Evolutionary conservation across 2,113 vertebrate genomes (phyloP), one percentile per base, ranked within the genome.

Genomic region (Hymenochirus boettgeri): DNA sequence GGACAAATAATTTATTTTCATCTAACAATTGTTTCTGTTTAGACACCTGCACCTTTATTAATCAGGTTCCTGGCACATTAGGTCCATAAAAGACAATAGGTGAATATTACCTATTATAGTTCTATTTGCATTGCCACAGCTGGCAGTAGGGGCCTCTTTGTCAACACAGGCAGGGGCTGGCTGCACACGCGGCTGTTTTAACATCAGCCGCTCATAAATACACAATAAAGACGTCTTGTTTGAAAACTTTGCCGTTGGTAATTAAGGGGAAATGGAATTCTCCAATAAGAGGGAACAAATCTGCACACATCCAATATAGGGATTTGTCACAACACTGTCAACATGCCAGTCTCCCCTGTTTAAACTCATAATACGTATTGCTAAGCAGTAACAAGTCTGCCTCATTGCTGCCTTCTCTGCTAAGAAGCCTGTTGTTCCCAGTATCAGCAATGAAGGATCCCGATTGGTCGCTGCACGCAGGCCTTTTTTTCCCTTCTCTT

Each of bases 291-390:
- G 5, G 18, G 42, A 17, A 46, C 42, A 19, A 46, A n/a, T 46
- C 42, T 46, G 18, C 42, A 46, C 17, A 46, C 18, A 46, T 35
- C 33, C 33, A 35, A 9, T 18, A 46, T 7, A 46, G 15, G 4
- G 18, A 46, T 46, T n/a, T 46, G 42, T 46, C 42, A 46, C 17
- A 46, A 46, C 15, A 46, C 42, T 19, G 42, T 46, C 42, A 35
- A 35, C 33, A 35, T 35, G 33, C 33, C 33, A 35, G 33, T 35
- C 8, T 35, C 31, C 33, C 33, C 15, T 9, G 33, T 35, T 46
- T 19, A 11, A 46, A 13, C 42, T 46, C n/a, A 19, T 46, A 46
- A 46, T 19, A 46, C 15, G 3, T 46, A 46, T 46, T 15, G 18
- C 42, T 46, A 46, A 46, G 42, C 42, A 18, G 15, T 19, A 15